Evolutionary conservation across 2,797 vertebrate genomes (phyloP).

Genomic region (Hippocampus kuda): DNA sequence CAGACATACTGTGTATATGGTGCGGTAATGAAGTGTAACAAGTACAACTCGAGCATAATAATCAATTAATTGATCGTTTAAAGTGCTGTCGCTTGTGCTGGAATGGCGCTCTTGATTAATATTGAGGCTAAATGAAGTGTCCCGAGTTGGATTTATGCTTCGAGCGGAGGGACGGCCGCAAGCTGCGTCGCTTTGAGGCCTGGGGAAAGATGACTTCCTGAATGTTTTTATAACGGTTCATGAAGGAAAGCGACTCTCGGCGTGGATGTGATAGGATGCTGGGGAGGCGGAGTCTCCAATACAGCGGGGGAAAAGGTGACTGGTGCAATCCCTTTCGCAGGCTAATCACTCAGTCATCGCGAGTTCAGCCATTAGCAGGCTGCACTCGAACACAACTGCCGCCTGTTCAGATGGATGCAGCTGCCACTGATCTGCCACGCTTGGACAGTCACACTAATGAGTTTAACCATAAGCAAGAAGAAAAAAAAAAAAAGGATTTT

Average conservation of each 20-base stretch:
- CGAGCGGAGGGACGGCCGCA: neutral
- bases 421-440: conserved; percentile 6
- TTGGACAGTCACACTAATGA: conserved; percentile 10
- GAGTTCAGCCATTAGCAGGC: conserved; percentile 4
- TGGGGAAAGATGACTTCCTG: neutral
- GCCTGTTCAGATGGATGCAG: conserved; percentile 3
- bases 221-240: neutral
- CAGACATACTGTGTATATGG: neutral
- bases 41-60: neutral
- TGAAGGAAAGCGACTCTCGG: neutral
- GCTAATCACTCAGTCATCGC: conserved; percentile 1
- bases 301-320: neutral
- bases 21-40: neutral
- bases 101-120: neutral
- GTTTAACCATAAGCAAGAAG: conserved; percentile 6
- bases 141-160: neutral
- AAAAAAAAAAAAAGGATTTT: neutral
- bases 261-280: neutral
- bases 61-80: conserved; percentile 2
- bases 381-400: neutral
- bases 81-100: neutral
- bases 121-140: neutral
- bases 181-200: neutral
- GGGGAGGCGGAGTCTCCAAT: neutral
- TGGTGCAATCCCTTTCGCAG: neutral